Base-by-base conservation (phyloP, 2,113 vertebrate species). In the Leptobrachium leishanense region DNA sequence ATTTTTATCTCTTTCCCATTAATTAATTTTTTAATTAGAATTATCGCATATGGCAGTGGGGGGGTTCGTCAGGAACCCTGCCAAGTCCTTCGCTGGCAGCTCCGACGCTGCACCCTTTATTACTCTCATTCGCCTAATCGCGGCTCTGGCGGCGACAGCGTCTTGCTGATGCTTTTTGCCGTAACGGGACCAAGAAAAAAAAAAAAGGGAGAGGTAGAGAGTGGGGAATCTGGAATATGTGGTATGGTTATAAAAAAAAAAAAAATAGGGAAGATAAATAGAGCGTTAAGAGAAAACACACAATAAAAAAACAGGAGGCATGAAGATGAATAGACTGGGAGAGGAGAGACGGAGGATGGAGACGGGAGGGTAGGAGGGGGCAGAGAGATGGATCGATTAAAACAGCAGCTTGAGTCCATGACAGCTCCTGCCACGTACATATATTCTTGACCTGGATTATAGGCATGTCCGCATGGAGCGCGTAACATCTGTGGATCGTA, bases 1-100 rank as follows among this genome's bases (percentile, higher is more conserved):
- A 74, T 79, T 74, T 79, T 46, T 73, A 73, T 79, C 46, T 65
- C 70, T 79, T 79, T 79, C 77, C 73, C 77, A 79, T 79, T 79
- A 79, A 74, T 74, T 79, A 79, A 46, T 79, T 79, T 79, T 79
- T 79, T 79, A 79, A 79, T 79, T 79, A 79, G 70, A 79, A 79
- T 46, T 74, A 73, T 79, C 77, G 43, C 77, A 79, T 79, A 79
- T 79, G 77, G 77, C 77, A 79, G 77, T 79, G 70, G 70, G 77
- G 77, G 77, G 70, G 77, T 78, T 50, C 73, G 63, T 74, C 68
- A 39, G 77, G 77, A 79, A 66, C 40, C 40, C 41, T 44, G 77
- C 77, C 77, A 79, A 70, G 53, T 79, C 63, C 10, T 79, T 11
- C 46, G 73, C 3, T 67, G 11, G 46, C 15, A 53, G 53, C 31